These are phyloP conservation scores for Cephus sareptanus DNA, from an alignment of 2,888 invertebrate species.

Conservation along the genomic window DNA sequence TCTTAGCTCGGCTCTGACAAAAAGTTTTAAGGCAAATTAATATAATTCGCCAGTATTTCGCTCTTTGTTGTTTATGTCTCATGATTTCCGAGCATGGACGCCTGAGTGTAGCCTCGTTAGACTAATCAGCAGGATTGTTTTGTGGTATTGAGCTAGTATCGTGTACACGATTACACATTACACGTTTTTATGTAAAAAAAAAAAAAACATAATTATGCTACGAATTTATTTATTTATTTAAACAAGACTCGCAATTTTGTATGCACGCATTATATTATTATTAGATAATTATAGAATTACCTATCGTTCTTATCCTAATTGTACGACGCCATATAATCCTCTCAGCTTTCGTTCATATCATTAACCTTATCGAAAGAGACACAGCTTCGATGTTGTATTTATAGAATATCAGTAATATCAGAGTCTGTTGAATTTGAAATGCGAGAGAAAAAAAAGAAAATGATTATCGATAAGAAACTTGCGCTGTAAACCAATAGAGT, in stretches of 20 bases:
- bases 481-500: constrained; percentile 19
- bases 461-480: neutral
- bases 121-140: neutral
- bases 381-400: neutral
- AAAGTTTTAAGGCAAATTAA: constrained; percentile 1
- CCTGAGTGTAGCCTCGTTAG: constrained; percentile 1
- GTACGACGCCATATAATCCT: neutral
- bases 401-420: neutral
- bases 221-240: neutral
- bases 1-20: neutral
- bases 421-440: neutral
- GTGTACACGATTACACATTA: neutral
- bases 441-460: constrained; percentile 12
- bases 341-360: neutral
- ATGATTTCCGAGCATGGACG: constrained; percentile 24
- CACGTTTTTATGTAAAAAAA: neutral
- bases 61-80: constrained; percentile 23
- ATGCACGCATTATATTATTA: neutral
- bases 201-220: neutral
- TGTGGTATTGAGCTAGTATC: neutral
- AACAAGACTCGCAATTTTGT: neutral
- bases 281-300: neutral
- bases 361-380: neutral
- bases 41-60: neutral
- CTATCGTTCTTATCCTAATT: neutral